These are phyloP conservation scores for Dicrostonyx torquatus DNA, from an alignment of 2,797 vertebrate genomes.

Conservation along the genomic window DNA sequence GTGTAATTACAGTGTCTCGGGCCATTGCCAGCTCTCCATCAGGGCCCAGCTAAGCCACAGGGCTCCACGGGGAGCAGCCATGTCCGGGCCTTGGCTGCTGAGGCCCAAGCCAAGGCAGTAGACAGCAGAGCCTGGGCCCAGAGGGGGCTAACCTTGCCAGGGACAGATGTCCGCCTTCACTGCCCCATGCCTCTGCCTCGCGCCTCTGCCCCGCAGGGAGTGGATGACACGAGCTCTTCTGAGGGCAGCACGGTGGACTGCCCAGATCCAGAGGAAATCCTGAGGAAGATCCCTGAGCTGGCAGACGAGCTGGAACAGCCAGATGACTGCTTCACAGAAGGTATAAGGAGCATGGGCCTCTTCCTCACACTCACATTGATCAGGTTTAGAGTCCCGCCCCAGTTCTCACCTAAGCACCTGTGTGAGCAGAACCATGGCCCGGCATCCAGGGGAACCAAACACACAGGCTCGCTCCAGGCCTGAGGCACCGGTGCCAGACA, in stretches of 20 bases:
- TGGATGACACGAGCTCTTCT: slow-evolving; percentile 89
- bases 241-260: slow-evolving; percentile 96
- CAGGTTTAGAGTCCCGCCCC: background rate
- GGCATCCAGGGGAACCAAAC: background rate
- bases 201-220: slow-evolving; percentile 77
- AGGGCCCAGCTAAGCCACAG: background rate
- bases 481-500: background rate
- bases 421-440: background rate
- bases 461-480: background rate
- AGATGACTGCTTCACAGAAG: slow-evolving; percentile 93
- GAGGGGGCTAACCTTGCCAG: background rate
- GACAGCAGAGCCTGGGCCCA: background rate
- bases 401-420: accelerated
- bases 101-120: background rate
- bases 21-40: slow-evolving; percentile 61
- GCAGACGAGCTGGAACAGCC: slow-evolving; percentile 92
- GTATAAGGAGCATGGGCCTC: slow-evolving; percentile 82
- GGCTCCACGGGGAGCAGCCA: background rate
- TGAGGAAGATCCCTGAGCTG: slow-evolving; percentile 91
- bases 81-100: background rate
- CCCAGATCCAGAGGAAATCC: slow-evolving; percentile 91
- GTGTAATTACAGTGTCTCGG: slow-evolving; percentile 69
- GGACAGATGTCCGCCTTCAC: background rate
- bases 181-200: slow-evolving; percentile 23
- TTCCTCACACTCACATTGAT: accelerated